A percentile compares a stretch with the other conserved stretches of the same genome.
Conservation (phyloP, 1,140 invertebrate genomes). For the Heliconius melpomene region DNA sequence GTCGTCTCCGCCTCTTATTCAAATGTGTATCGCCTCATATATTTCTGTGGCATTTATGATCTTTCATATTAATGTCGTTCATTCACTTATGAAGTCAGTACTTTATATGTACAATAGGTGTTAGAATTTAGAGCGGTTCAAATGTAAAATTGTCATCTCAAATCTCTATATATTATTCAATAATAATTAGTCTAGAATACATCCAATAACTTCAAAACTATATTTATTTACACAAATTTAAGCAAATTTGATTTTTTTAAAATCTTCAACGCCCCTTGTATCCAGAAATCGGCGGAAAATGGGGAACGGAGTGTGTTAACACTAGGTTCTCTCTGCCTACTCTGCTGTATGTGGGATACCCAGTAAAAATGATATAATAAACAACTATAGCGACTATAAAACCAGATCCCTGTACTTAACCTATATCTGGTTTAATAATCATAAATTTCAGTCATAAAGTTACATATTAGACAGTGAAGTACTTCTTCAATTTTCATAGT, state of each 20-base stretch:
- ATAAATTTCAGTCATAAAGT: slow-evolving; percentile 34
- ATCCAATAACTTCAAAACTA: too few relatives aligned
- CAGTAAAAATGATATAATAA: not conserved
- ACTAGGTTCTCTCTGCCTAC: too few relatives aligned
- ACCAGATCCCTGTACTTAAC: slow-evolving; percentile 36
- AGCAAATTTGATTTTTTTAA: too few relatives aligned
- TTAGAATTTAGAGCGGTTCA: not conserved
- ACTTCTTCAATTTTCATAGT: not conserved
- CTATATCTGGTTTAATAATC: slow-evolving; percentile 39
- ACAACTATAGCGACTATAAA: slow-evolving; percentile 20
- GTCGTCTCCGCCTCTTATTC: slow-evolving; percentile 22
- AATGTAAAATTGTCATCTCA: not conserved
- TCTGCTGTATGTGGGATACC: too few relatives aligned
- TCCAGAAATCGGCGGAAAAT: too few relatives aligned
- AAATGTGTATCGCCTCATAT: slow-evolving; percentile 20
- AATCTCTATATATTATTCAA: too few relatives aligned
- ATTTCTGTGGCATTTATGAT: not conserved
- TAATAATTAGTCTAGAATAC: too few relatives aligned
- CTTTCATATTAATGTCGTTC: not conserved
- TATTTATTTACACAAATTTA: too few relatives aligned
- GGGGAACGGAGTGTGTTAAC: too few relatives aligned
- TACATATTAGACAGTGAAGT: slow-evolving; percentile 24
- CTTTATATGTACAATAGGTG: not conserved
- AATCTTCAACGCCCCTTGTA: too few relatives aligned
- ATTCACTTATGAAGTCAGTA: not conserved